Base-by-base conservation (phyloP, 2,888 invertebrate species). In the Nephrocerus scutellatus region DNA sequence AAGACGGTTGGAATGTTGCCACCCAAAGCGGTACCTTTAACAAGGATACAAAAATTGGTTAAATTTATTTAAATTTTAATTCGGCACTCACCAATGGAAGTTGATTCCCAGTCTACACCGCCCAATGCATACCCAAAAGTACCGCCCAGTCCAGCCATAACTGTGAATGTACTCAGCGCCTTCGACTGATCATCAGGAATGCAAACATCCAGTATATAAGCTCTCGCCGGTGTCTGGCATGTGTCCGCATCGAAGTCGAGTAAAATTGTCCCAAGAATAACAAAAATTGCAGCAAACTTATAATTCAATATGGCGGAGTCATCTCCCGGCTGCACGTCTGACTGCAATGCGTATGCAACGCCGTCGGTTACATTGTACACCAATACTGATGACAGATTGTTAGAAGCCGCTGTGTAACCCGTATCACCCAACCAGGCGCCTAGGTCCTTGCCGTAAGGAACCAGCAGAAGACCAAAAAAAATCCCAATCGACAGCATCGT, bases 181-280 rank as follows among this genome's bases (percentile, higher is more conserved):
- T 67, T 65, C 0, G 75, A 70, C 50, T 80, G 79, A 57, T 80
- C 79, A 51, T 74, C 73, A n/a, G 77, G 74, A 33, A 74, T 57
- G 23, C 74, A 74, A 41, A 79, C 72, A 48, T 80, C 80, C 29
- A 80, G 60, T 36, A 80, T 60, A 57, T 77, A 79, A 6, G 79
- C 75, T 45, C 79, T 63, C 3, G 77, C 71, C 1, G 79, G 79
- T 26, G 76, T 76, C 56, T 79, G 79, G 47, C 77, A 77, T 3
- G 77, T 77, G 54, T 80, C 79, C 13, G 79, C 77, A 60, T 76
- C 73, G 51, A 79, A 77, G 53, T 80, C 79, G 43, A 80, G 52
- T 37, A 79, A 51, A 3, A 77, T 73, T 35, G 77, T 75, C 13
- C 79, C 79, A 5, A 78, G 44, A 8, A 79, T 73, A 1, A 78